A percentile compares a stretch with the other conserved stretches of the same genome.
Conservation (phyloP, 2,113 vertebrate species). For the Pomatostomus ruficeps region DNA sequence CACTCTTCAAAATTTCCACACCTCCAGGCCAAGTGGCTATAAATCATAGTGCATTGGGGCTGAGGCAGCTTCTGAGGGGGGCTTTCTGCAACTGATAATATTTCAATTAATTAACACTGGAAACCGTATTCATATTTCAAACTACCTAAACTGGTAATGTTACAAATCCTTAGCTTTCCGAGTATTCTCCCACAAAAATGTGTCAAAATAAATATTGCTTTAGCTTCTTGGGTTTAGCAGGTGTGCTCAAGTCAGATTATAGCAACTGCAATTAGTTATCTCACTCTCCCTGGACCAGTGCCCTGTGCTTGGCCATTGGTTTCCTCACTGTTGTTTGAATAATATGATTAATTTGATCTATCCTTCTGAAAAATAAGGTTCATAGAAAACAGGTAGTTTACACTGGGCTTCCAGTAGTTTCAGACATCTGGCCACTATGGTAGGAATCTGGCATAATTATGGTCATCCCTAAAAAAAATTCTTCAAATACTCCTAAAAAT, state of each 20-base stretch:
- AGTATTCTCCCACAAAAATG: constrained; percentile 2
- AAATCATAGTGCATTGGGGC: not conserved
- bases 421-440: not conserved
- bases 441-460: not conserved
- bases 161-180: not conserved
- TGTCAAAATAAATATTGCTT: constrained; percentile 31
- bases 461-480: not conserved
- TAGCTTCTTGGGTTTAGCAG: not conserved
- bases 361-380: not conserved
- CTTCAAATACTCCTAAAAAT: not conserved
- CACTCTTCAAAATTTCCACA: not conserved
- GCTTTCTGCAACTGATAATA: not conserved
- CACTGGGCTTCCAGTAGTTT: not conserved
- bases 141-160: not conserved
- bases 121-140: not conserved
- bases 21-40: not conserved
- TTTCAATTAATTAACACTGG: not conserved
- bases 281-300: not conserved
- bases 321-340: not conserved
- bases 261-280: constrained; percentile 10
- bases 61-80: not conserved
- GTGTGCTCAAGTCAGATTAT: not conserved
- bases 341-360: not conserved
- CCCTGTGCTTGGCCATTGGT: not conserved
- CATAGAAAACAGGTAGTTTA: not conserved